A percentile compares a stretch with the other conserved stretches of the same genome.
Conservation (phyloP, 2,113 vertebrate species). For the Crotalus horridus region DNA sequence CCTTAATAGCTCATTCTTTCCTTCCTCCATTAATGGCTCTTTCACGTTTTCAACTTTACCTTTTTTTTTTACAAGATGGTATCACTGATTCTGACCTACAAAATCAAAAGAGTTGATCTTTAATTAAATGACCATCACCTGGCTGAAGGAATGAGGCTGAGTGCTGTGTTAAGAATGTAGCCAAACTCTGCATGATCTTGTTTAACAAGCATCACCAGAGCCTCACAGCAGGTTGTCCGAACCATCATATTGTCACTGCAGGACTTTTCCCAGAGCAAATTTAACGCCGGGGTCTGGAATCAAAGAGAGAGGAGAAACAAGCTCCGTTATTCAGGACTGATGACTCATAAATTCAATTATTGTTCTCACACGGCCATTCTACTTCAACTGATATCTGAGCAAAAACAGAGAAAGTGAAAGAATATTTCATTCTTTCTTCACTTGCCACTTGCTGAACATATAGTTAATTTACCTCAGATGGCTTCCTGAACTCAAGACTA, state of each 20-base stretch:
- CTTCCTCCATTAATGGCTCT: not conserved
- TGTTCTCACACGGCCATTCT: not conserved
- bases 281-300: constrained; percentile 82
- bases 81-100: not conserved
- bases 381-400: not conserved
- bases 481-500: not conserved
- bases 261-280: constrained; percentile 90
- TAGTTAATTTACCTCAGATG: not conserved
- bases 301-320: constrained; percentile 27
- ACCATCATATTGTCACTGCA: constrained; percentile 79
- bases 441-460: not conserved
- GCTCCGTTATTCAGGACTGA: not conserved
- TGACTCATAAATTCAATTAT: not conserved
- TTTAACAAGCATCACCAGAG: constrained; percentile 82
- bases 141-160: constrained; percentile 89
- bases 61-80: not conserved
- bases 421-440: not conserved
- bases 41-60: not conserved
- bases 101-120: not conserved
- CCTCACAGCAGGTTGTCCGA: constrained; percentile 84
- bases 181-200: constrained; percentile 85
- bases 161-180: constrained; percentile 80
- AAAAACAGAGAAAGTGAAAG: not conserved
- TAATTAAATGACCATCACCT: constrained; percentile 69
- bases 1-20: not conserved